Percentiles rank a stretch among this genome's conserved stretches.
These are phyloP conservation scores for Eupithecia subfuscata DNA, from an alignment of 2,888 invertebrate genomes.

Conservation along the genomic window DNA sequence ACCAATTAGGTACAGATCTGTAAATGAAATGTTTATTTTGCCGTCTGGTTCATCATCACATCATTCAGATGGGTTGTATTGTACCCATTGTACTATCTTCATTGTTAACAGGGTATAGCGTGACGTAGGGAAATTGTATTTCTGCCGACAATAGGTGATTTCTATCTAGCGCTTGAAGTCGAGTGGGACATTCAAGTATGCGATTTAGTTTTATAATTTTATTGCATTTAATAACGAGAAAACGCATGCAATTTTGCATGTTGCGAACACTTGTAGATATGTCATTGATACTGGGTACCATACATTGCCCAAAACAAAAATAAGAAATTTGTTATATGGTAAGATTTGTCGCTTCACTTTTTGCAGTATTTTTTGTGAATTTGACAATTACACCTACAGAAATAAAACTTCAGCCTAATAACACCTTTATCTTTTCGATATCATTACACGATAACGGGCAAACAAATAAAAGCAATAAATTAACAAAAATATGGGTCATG, in stretches of 20 bases:
- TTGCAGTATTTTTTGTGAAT: background rate
- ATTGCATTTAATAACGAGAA: background rate
- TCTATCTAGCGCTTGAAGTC: background rate
- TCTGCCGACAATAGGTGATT: constrained; percentile 12
- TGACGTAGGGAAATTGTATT: constrained; percentile 5
- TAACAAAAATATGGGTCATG: background rate
- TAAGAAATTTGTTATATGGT: background rate
- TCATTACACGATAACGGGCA: background rate
- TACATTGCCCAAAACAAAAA: background rate
- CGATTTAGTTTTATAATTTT: background rate
- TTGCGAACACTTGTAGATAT: background rate
- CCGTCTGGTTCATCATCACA: background rate
- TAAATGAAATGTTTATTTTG: background rate
- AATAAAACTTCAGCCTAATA: background rate
- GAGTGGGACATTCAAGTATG: background rate
- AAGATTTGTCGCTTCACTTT: background rate
- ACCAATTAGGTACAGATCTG: background rate
- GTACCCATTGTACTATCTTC: background rate
- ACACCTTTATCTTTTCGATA: background rate
- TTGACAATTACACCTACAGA: background rate
- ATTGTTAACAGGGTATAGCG: background rate
- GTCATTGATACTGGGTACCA: background rate
- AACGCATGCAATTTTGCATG: background rate
- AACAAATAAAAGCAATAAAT: background rate
- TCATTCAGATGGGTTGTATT: background rate